These are phyloP conservation scores for Brachionus manjavacas DNA, from an alignment of 1,140 invertebrate genomes.

Conservation along the genomic window DNA sequence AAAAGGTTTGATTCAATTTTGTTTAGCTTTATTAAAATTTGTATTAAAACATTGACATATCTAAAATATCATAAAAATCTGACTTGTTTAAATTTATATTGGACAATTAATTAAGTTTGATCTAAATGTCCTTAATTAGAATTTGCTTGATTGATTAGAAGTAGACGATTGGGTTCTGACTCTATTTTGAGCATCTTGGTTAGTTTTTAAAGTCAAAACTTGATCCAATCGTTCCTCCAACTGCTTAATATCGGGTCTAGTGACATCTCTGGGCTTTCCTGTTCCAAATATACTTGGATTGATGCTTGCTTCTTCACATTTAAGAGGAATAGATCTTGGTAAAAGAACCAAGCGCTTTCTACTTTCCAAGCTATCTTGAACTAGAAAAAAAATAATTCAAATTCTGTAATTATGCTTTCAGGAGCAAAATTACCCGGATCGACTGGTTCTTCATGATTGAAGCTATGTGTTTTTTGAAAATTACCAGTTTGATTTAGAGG, in stretches of 20 bases:
- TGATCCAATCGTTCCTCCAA: constrained; percentile 19
- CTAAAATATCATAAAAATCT: neutral
- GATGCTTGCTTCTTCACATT: neutral
- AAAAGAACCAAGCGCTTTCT: neutral
- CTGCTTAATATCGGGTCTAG: neutral
- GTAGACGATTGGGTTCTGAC: neutral
- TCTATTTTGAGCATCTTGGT: neutral
- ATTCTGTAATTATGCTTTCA: neutral
- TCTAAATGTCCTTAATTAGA: neutral
- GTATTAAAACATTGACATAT: neutral
- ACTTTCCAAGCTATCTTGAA: neutral
- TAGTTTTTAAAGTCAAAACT: neutral
- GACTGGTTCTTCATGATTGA: neutral
- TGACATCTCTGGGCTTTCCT: constrained; percentile 22
- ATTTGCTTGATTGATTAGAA: neutral
- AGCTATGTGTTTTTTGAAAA: neutral
- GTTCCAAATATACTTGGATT: constrained; percentile 19
- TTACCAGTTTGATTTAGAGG: neutral
- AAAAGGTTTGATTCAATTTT: too few relatives aligned
- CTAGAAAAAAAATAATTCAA: neutral
- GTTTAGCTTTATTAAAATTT: neutral
- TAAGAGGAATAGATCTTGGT: neutral
- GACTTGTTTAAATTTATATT: neutral
- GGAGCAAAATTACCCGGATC: neutral
- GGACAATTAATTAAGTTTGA: neutral